Base-by-base conservation (phyloP, 2,888 invertebrate species). In the Macrophya annulata region DNA sequence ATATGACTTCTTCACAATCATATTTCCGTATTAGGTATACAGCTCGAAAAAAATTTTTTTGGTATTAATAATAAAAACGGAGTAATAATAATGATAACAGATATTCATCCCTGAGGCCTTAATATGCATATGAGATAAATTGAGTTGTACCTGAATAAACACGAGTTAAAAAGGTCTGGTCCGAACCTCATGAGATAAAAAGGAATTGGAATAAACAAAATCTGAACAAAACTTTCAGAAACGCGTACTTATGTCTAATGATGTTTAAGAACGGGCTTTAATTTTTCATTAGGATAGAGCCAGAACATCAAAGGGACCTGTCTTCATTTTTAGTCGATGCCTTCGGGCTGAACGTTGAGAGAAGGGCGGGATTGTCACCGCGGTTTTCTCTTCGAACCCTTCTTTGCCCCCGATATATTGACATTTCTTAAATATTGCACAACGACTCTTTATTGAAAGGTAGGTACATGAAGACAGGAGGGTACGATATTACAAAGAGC, bases 261-360 rank as follows among this genome's bases (percentile, higher is more conserved):
- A 93, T 93, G 92, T 93, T 93, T 93, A 92, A 93, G 92, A 90
- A 92, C 91, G 91, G 92, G 91, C 92, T 93, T 93, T 92, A 93
- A 93, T 93, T 93, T 93, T 93, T 93, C 93, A 93, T 93, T 93
- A 93, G 92, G 90, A 91, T 90, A 90, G 89, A 91, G 90, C 89
- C 89, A 88, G 89, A 88, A 92, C 91, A 91, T 93, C 93, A 93
- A 93, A 93, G 92, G 88, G 92, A 88, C 89, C 88, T 90, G 90
- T 89, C 90, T 92, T 91, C 90, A 90, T 92, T 93, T 92, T 92
- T 91, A 90, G 90, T 89, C 89, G 88, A 90, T 91, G 92, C 92
- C 92, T 89, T 87, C 88, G 86, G 92, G 92, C 92, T 88, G 89
- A 89, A 87, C 87, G 40, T 89, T 86, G 87, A 88, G 83, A 88